These are phyloP conservation scores for Hypomecis punctinalis DNA, from an alignment of 2,888 invertebrate genomes.

Conservation along the genomic window DNA sequence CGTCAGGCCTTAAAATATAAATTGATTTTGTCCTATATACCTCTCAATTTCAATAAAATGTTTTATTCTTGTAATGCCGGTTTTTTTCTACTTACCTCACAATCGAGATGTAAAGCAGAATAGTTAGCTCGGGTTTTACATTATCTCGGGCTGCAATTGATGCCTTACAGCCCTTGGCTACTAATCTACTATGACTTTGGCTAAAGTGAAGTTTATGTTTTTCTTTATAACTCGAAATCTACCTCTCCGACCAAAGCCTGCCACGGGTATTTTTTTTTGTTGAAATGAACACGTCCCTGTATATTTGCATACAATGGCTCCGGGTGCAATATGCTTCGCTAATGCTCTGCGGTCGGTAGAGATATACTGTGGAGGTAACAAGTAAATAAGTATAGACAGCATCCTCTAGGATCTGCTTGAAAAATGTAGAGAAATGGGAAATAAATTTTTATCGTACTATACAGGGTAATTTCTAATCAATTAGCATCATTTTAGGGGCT, in stretches of 20 bases:
- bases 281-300: constrained; percentile 74
- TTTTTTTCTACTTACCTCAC: too few species aligned
- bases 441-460: neutral
- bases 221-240: constrained; percentile 13
- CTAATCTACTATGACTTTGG: too few species aligned
- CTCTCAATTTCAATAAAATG: too few species aligned
- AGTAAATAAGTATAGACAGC: constrained; percentile 25
- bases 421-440: neutral
- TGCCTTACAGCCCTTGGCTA: too few species aligned
- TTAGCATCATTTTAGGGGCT: too few species aligned
- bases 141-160: too few species aligned
- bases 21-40: too few species aligned
- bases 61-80: too few species aligned
- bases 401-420: constrained; percentile 4
- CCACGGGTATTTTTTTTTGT: constrained; percentile 59
- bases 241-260: constrained; percentile 21
- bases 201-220: neutral
- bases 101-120: too few species aligned
- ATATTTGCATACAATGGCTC: constrained; percentile 81
- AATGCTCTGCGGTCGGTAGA: constrained; percentile 53
- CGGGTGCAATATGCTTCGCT: constrained; percentile 78
- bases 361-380: constrained; percentile 32
- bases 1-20: too few species aligned
- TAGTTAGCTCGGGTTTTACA: too few species aligned
- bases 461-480: too few species aligned